Conservation (phyloP, 2,888 invertebrate species). For the Sphaerophoria rueppellii region DNA sequence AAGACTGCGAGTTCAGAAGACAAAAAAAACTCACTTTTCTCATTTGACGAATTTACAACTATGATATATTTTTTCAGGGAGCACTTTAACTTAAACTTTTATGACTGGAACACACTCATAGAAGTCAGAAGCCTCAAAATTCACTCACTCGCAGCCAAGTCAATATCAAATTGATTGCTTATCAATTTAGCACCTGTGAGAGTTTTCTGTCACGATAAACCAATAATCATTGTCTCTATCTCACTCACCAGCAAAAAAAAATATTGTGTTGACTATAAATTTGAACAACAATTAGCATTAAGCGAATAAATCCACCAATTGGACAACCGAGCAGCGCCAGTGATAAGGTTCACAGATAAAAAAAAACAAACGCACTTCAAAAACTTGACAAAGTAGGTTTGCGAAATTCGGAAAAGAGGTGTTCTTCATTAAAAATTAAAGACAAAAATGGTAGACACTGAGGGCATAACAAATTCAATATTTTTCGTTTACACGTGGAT, state of each 20-base stretch:
- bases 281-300: slow-evolving; percentile 59
- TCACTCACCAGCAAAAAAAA: not conserved
- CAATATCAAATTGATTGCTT: slow-evolving; percentile 44
- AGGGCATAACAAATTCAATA: not conserved
- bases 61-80: not conserved
- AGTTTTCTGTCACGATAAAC: slow-evolving; percentile 51
- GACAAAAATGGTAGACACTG: not conserved
- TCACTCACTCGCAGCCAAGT: slow-evolving; percentile 35
- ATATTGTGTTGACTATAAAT: slow-evolving; percentile 44
- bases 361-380: not conserved
- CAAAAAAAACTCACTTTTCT: not conserved
- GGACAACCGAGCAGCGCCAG: slow-evolving; percentile 49
- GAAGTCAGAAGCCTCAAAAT: not conserved
- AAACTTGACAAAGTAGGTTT: not conserved
- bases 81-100: slow-evolving; percentile 14
- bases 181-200: slow-evolving; percentile 61
- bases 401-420: not conserved
- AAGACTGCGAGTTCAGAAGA: not conserved
- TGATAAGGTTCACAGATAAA: slow-evolving; percentile 34
- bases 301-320: slow-evolving; percentile 60
- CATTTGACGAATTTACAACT: slow-evolving; percentile 22
- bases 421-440: not conserved
- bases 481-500: slow-evolving; percentile 17
- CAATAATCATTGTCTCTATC: slow-evolving; percentile 64
- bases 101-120: not conserved